Percentiles rank a stretch among this genome's conserved stretches.
Conservation (phyloP, 2,797 vertebrate species). For the Sorex maritimensis region DNA sequence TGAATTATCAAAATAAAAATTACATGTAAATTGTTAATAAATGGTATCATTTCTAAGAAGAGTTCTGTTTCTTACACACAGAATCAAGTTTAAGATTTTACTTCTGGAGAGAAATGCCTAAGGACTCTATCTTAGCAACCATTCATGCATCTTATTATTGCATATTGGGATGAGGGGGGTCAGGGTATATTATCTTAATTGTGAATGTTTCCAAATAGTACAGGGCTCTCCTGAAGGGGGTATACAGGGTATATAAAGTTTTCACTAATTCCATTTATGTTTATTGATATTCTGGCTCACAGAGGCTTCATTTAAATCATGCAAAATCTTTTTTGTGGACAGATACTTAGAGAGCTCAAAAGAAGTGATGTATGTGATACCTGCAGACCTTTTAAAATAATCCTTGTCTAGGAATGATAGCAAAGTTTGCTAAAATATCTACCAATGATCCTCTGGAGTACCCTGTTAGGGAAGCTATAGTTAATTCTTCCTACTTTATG, state of each 20-base stretch:
- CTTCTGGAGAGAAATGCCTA: not conserved
- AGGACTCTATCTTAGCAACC: not conserved
- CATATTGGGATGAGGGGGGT: not conserved
- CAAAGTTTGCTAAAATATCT: not conserved
- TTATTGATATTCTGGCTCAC: not conserved
- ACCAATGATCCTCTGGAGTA: not conserved
- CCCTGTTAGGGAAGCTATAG: not conserved
- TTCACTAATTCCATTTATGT: not conserved
- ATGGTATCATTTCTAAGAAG: too few relatives aligned
- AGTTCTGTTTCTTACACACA: not conserved
- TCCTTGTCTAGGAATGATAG: not conserved
- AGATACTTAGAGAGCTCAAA: not conserved
- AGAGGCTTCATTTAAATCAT: not conserved
- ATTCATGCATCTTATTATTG: not conserved
- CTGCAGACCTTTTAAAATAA: not conserved
- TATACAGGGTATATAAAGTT: not conserved
- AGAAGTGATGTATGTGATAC: not conserved
- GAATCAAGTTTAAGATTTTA: not conserved
- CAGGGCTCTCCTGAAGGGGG: not conserved
- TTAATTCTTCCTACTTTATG: not conserved
- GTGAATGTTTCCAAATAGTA: not conserved
- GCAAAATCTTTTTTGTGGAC: too few relatives aligned
- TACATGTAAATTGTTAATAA: not conserved
- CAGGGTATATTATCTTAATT: not conserved
- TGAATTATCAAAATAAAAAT: constrained; percentile 16